These are phyloP conservation scores for Apotomis capreana DNA, from an alignment of 2,888 invertebrate genomes.

Conservation along the genomic window DNA sequence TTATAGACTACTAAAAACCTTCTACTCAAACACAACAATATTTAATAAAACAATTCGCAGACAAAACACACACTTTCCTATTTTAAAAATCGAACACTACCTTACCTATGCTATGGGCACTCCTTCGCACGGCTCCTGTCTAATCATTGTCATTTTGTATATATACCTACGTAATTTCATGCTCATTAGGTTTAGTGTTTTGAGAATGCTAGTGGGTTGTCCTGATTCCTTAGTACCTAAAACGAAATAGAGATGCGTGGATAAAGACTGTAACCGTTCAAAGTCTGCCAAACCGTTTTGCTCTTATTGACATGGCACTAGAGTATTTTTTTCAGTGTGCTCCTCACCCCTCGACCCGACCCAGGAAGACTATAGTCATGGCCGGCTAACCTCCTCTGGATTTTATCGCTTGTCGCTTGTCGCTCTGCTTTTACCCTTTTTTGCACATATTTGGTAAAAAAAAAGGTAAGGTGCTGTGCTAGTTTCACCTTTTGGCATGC, in stretches of 20 bases:
- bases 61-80: constrained; percentile 12
- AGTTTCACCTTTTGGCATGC: constrained; percentile 47
- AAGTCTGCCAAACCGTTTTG: constrained; percentile 69
- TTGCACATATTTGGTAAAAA: constrained; percentile 49
- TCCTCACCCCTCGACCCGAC: constrained; percentile 85
- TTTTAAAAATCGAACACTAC: constrained; percentile 16
- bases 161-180: constrained; percentile 75
- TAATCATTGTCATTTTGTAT: constrained; percentile 45
- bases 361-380: constrained; percentile 76
- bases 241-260: constrained; percentile 26
- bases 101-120: constrained; percentile 26
- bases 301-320: constrained; percentile 82
- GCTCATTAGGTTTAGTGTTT: constrained; percentile 79
- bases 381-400: constrained; percentile 83
- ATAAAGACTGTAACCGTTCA: constrained; percentile 30
- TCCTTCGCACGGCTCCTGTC: constrained; percentile 35
- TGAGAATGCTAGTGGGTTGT: constrained; percentile 81
- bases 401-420: constrained; percentile 77
- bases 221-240: constrained; percentile 55
- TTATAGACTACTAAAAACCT: constrained; percentile 17
- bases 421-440: constrained; percentile 66
- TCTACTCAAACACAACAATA: constrained; percentile 24
- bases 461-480: constrained; percentile 45
- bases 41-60: constrained; percentile 1
- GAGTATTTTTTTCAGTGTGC: constrained; percentile 83